phyloP scores from a whole-genome alignment of 2,113 vertebrate species.

The Chionomys nivalis region DNA sequence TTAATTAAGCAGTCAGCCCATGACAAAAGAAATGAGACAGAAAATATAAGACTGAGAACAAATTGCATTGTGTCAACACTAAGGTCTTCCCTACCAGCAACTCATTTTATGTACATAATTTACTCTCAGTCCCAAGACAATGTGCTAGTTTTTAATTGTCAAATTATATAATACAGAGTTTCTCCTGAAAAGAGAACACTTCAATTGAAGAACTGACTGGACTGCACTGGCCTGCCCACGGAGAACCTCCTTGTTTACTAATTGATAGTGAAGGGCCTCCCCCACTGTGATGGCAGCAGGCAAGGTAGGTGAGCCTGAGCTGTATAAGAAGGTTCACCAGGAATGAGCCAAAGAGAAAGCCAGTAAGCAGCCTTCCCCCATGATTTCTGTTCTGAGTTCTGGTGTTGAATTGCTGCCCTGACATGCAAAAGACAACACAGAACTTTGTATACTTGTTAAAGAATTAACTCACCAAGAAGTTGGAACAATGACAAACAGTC shows the following conservation, averaged over 20 bases:
- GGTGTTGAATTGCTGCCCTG: not conserved
- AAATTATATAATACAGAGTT: not conserved
- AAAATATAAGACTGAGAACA: not conserved
- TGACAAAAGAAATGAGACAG: not conserved
- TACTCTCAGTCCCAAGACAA: not conserved
- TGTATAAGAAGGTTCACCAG: not conserved
- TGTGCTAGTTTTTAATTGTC: not conserved
- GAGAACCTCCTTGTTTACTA: not conserved
- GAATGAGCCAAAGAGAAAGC: not conserved
- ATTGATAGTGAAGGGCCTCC: not conserved
- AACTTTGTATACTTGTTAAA: not conserved
- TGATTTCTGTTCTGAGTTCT: not conserved
- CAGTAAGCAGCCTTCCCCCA: not conserved
- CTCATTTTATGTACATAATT: not conserved
- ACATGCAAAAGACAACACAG: not conserved
- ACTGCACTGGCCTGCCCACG: not conserved
- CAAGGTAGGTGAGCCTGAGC: not conserved
- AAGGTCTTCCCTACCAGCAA: not conserved
- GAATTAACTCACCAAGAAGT: not conserved
- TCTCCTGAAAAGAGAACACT: not conserved
- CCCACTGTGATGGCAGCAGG: not conserved
- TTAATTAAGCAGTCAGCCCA: not conserved
- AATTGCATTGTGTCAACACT: not conserved
- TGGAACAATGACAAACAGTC: not conserved
- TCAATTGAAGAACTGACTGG: not conserved